phyloP scores from a whole-genome alignment of 30 jellyfish, hydroid and myxozoan species.

The Aurelia sp. region DNA sequence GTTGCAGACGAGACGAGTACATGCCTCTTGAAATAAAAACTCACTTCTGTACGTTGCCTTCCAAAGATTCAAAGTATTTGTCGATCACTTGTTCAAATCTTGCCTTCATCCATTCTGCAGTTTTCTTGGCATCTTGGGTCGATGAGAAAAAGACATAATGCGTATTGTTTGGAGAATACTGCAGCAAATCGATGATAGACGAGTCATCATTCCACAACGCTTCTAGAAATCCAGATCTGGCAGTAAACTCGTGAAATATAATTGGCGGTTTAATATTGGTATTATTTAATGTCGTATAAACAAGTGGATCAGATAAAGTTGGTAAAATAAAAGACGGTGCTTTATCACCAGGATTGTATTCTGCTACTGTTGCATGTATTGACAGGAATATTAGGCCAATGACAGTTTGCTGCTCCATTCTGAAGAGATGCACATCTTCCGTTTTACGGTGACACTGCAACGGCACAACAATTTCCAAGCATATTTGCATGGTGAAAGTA shows the following conservation, averaged over 20 bases:
- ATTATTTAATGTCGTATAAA: conserved; percentile 81
- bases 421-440: neutral
- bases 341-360: conserved; percentile 83
- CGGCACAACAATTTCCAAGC: no score
- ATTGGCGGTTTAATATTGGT: conserved; percentile 89
- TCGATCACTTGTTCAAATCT: conserved; percentile 76
- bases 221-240: conserved; percentile 92
- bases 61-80: conserved; percentile 45
- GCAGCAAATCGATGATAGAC: conserved; percentile 80
- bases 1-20: no score
- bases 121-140: conserved; percentile 68
- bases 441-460: no score
- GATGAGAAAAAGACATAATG: conserved; percentile 92
- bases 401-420: neutral
- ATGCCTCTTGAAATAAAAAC: neutral
- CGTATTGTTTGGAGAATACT: conserved; percentile 84
- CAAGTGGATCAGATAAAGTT: conserved; percentile 80
- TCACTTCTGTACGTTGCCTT: conserved; percentile 30
- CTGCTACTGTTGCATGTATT: conserved; percentile 7
- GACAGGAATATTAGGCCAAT: conserved; percentile 1
- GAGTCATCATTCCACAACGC: conserved; percentile 92
- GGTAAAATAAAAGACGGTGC: conserved; percentile 95
- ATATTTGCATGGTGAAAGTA: no score
- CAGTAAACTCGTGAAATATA: conserved; percentile 89
- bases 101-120: conserved; percentile 94